phyloP scores from a whole-genome alignment of 2,797 vertebrate genomes.

The Melanotaenia pygmaea region DNA sequence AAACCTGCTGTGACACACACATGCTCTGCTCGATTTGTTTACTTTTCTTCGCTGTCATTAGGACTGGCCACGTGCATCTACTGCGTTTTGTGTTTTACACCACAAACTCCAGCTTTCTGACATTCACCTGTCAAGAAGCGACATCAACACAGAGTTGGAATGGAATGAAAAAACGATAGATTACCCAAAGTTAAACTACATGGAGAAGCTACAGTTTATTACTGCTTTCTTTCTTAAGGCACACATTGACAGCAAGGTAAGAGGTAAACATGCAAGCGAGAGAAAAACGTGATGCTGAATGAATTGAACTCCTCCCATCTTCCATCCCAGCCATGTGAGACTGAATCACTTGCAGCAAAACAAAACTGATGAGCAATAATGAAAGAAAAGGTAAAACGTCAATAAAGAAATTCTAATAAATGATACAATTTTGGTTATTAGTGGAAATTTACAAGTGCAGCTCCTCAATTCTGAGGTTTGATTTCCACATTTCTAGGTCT shows the following conservation, averaged over 20 bases:
- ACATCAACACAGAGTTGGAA: background rate
- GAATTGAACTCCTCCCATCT: background rate
- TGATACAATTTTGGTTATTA: too few species aligned
- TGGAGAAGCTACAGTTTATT: background rate
- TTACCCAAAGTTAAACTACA: background rate
- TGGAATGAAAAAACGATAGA: background rate
- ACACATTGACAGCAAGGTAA: too few species aligned
- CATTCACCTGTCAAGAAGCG: constrained; percentile 28
- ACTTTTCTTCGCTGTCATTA: constrained; percentile 16
- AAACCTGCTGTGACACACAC: constrained; percentile 15
- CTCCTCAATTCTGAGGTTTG: too few species aligned
- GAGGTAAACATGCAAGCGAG: too few species aligned
- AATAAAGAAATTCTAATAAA: too few species aligned
- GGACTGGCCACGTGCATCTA: constrained; percentile 17
- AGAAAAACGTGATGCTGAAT: constrained; percentile 25
- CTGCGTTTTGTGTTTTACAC: constrained; percentile 36
- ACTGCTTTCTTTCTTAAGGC: too few species aligned
- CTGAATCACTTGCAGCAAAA: constrained; percentile 15
- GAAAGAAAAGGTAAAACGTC: background rate
- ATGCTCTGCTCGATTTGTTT: constrained; percentile 34
- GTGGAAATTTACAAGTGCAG: too few species aligned
- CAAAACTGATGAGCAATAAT: background rate
- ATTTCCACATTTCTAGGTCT: too few species aligned
- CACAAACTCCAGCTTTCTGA: constrained; percentile 7
- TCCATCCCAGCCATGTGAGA: background rate